Percentiles rank a stretch among this genome's conserved stretches.
Evolutionary conservation across 2,888 invertebrate species (phyloP).

Genomic region (Ornithoptera alexandrae): DNA sequence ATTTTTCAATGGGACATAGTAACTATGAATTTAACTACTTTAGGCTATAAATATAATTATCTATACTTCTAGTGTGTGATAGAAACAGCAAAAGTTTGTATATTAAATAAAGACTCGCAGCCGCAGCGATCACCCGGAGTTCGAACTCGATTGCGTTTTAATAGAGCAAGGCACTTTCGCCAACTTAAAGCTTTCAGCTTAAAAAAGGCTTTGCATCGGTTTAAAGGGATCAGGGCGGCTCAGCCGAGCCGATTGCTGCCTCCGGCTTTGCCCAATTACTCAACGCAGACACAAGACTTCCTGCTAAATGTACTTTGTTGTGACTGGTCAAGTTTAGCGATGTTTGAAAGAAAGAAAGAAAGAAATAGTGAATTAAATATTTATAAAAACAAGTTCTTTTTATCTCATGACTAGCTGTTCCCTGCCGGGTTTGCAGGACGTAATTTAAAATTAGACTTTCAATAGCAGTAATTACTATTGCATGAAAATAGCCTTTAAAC

Average conservation of each 20-base stretch:
- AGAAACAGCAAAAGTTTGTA: constrained; percentile 13
- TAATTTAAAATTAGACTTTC: too few relatives aligned
- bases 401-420: too few relatives aligned
- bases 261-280: constrained; percentile 74
- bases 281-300: constrained; percentile 66
- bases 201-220: constrained; percentile 78
- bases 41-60: too few relatives aligned
- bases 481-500: too few relatives aligned
- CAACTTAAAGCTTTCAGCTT: constrained; percentile 79
- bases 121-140: constrained; percentile 38
- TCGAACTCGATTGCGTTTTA: constrained; percentile 72
- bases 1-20: too few relatives aligned
- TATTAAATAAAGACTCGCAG: constrained; percentile 38
- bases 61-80: too few relatives aligned
- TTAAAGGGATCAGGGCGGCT: constrained; percentile 76
- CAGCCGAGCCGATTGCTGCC: constrained; percentile 70
- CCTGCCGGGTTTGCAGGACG: too few relatives aligned
- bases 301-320: constrained; percentile 43
- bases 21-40: too few relatives aligned
- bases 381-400: too few relatives aligned
- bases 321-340: constrained; percentile 35
- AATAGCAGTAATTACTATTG: too few relatives aligned
- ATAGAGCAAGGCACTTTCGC: constrained; percentile 76
- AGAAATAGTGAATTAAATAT: too few relatives aligned
- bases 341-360: neutral